Percentiles rank a stretch among this genome's conserved stretches.
phyloP scores from a whole-genome alignment of 2,888 invertebrate species.

The Andrena bucephala region DNA sequence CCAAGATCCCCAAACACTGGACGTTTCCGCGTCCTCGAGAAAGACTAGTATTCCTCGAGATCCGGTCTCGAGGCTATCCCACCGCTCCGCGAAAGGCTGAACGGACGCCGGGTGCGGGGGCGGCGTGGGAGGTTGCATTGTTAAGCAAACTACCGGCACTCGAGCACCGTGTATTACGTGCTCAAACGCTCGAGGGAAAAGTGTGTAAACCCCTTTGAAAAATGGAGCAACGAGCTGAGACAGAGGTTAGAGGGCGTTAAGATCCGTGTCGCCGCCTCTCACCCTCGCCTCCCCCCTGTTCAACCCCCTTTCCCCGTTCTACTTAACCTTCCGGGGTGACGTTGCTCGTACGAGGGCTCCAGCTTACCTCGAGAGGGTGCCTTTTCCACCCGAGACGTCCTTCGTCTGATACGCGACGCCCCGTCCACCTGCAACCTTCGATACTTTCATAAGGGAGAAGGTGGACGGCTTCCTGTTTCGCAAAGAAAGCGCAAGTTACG shows the following conservation, averaged over 20 bases:
- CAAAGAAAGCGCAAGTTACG: not conserved
- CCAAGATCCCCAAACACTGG: not conserved
- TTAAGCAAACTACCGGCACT: slow-evolving; percentile 80
- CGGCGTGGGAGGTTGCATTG: slow-evolving; percentile 67
- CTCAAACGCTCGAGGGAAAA: slow-evolving; percentile 76
- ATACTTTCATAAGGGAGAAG: not conserved
- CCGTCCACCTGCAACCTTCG: not conserved
- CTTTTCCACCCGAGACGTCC: slow-evolving; percentile 4
- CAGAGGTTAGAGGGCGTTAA: slow-evolving; percentile 75
- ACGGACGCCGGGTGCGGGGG: not conserved
- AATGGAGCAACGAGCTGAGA: slow-evolving; percentile 77
- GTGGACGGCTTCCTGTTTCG: not conserved
- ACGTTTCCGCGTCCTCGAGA: not conserved
- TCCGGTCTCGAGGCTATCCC: slow-evolving; percentile 22
- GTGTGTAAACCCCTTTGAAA: slow-evolving; percentile 75
- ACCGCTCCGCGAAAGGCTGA: slow-evolving; percentile 6
- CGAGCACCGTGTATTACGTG: slow-evolving; percentile 78
- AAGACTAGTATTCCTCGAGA: slow-evolving; percentile 32
- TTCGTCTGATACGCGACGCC: slow-evolving; percentile 9
- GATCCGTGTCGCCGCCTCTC: slow-evolving; percentile 67
- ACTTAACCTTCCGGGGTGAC: slow-evolving; percentile 54
- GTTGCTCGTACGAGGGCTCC: slow-evolving; percentile 26
- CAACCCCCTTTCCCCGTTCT: slow-evolving; percentile 26
- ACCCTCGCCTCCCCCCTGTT: slow-evolving; percentile 14
- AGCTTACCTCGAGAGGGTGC: slow-evolving; percentile 29